A percentile compares a stretch with the other conserved stretches of the same genome.
phyloP scores from a whole-genome alignment of 2,113 vertebrate genomes.

The Bufo gargarizans region DNA sequence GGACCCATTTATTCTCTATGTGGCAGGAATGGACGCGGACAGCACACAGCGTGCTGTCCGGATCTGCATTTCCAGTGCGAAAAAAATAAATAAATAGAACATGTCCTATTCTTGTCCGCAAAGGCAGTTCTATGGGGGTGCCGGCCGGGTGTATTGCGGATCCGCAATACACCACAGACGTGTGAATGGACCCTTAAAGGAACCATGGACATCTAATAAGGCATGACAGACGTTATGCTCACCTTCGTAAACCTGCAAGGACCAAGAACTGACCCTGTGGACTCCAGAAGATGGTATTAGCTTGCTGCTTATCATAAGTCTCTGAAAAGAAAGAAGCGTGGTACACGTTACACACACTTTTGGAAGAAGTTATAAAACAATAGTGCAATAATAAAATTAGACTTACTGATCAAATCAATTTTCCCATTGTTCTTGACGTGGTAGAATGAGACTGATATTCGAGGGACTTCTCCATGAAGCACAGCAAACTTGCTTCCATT shows the following conservation, averaged over 20 bases:
- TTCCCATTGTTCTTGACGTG: constrained; percentile 98
- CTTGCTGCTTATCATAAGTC: constrained; percentile 96
- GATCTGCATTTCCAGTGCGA: no score
- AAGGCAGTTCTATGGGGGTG: no score
- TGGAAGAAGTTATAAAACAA: no score
- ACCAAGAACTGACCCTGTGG: constrained; percentile 97
- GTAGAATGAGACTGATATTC: constrained; percentile 94
- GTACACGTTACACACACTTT: background rate
- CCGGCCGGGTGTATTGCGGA: no score
- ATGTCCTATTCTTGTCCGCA: no score
- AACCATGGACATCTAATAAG: background rate
- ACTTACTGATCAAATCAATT: constrained; percentile 95
- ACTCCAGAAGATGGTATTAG: constrained; percentile 99
- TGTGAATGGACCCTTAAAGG: no score
- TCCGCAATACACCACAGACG: no score
- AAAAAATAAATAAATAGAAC: no score
- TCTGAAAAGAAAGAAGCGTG: constrained; percentile 71
- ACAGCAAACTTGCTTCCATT: constrained; percentile 98
- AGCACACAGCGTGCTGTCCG: no score
- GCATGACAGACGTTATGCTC: constrained; percentile 56
- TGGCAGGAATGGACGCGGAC: no score
- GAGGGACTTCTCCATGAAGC: constrained; percentile 90
- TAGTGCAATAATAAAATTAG: no score
- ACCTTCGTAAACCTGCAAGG: constrained; percentile 95
- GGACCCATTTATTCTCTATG: no score